Evolutionary conservation across 2,888 invertebrate genomes (phyloP).

Genomic region (Diaphora mendica): DNA sequence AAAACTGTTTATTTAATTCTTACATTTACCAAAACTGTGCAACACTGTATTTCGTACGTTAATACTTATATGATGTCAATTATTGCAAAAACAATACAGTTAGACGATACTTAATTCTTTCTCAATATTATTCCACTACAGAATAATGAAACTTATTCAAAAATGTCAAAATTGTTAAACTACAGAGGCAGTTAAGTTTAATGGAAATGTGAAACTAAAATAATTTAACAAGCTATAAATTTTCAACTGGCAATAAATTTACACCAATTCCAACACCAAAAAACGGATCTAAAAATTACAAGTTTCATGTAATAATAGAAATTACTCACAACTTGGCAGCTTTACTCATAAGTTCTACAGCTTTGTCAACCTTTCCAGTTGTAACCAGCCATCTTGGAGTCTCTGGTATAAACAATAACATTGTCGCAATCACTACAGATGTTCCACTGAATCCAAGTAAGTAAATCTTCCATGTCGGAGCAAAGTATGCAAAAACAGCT

Average conservation of each 20-base stretch:
- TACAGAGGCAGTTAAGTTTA: neutral
- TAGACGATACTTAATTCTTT: too few relatives aligned
- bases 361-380: conserved; percentile 57
- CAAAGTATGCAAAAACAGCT: conserved; percentile 60
- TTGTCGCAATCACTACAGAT: conserved; percentile 51
- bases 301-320: neutral
- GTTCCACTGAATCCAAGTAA: conserved; percentile 52
- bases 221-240: neutral
- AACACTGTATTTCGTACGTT: too few relatives aligned
- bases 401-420: conserved; percentile 63
- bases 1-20: too few relatives aligned
- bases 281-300: neutral
- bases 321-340: conserved; percentile 66
- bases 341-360: conserved; percentile 56
- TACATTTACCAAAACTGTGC: too few relatives aligned
- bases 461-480: conserved; percentile 61
- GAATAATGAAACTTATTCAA: too few relatives aligned
- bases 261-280: too few relatives aligned
- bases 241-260: neutral
- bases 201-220: neutral
- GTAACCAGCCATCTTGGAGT: conserved; percentile 72
- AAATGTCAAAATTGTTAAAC: too few relatives aligned
- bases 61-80: too few relatives aligned
- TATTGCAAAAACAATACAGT: too few relatives aligned
- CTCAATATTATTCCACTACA: too few relatives aligned